Base-by-base conservation (phyloP, 2,113 vertebrate genomes). In the Anolis carolinensis region DNA sequence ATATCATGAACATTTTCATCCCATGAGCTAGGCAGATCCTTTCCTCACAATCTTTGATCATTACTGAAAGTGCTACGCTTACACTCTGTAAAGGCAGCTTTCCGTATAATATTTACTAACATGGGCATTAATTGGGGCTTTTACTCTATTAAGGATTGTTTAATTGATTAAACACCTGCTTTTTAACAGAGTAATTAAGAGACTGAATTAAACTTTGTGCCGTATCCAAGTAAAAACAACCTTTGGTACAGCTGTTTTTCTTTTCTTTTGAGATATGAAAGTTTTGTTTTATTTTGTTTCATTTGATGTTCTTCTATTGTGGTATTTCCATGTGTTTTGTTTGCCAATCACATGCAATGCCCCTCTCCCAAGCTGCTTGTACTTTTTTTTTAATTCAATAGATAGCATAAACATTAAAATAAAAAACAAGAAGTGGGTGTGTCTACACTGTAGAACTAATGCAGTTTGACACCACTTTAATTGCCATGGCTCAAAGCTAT, bases 121-220 rank as follows among this genome's bases (percentile, higher is more conserved):
- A 80, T 63, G 30, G 30, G 21, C 44, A 63, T 86, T 86, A 63
- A 86, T 71, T 86, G 80, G 39, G 68, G 21, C n/a, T 74, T 52
- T 80, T 55, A 73, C 39, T 30, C 30, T 73, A 44, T 73, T 50
- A 72, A 86, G 73, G 77, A 62, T 21, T 73, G 84, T 72, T 80
- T 80, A 86, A 80, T 63, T 86, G 84, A 73, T 86, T 73, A 74
- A 86, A 80, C 52, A 79, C 23, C 65, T 86, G 76, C 50, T 34
- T 72, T 85, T 86, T 25, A 79, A 72, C 34, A n/a, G 52, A 71
- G 65, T 71, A 79, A 39, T 71, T 55, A 85, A 86, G 63, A 32
- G 18, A 44, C 23, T 85, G 67, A 79, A 85, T 59, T 59, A 71
- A 48, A 39, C 32, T 44, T 13, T 80, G 34, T 68, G 52, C 48